Conservation (phyloP, 2,113 vertebrate species). For the Hemibagrus wyckioides region DNA sequence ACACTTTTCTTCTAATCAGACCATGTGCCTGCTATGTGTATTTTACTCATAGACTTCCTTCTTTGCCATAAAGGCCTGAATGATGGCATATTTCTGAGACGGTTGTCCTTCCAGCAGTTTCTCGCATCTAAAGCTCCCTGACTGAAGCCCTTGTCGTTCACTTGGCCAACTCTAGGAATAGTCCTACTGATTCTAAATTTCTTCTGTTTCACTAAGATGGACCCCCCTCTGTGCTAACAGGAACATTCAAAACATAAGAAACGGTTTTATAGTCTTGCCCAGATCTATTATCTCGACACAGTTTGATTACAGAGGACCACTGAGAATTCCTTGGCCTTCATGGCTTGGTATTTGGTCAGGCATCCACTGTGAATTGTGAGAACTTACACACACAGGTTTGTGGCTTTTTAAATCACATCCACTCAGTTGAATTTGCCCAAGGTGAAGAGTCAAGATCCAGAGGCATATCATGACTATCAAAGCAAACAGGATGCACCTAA, state of each 20-base stretch:
- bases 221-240: not conserved
- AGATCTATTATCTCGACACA: not conserved
- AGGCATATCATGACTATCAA: not conserved
- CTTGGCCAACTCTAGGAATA: not conserved
- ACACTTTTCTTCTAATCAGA: not conserved
- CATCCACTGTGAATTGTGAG: not conserved
- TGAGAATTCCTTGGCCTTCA: not conserved
- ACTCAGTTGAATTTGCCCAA: not conserved
- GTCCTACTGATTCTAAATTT: not conserved
- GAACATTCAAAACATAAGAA: not conserved
- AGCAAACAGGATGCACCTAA: not conserved
- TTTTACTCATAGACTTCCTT: not conserved
- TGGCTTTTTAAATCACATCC: not conserved
- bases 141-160: not conserved
- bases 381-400: not conserved
- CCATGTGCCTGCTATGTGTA: not conserved
- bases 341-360: not conserved
- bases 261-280: not conserved
- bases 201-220: not conserved
- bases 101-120: not conserved
- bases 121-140: not conserved
- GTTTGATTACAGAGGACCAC: not conserved
- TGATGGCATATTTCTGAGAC: not conserved
- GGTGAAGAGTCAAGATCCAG: not conserved
- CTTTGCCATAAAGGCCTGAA: not conserved